phyloP scores from a whole-genome alignment of 64 coral and sea anemone species.

The Montipora cactus region DNA sequence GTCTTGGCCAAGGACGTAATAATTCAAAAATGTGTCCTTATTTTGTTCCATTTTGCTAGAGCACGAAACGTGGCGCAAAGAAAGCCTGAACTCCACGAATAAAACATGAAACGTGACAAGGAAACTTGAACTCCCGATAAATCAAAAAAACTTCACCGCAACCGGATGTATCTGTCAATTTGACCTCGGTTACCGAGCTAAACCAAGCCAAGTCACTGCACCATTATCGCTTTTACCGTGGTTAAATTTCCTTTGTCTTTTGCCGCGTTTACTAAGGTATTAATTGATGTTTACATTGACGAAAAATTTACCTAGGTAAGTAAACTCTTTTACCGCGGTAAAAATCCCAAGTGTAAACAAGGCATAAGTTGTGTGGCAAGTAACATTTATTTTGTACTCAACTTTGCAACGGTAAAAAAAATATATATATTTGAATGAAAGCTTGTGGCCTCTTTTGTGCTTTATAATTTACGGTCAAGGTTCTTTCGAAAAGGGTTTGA shows the following conservation, averaged over 20 bases:
- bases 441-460: too few relatives aligned
- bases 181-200: not conserved
- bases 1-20: too few relatives aligned
- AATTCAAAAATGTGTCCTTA: slow-evolving; percentile 41
- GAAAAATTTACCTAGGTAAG: not conserved
- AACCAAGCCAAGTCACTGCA: slow-evolving; percentile 40
- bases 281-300: slow-evolving; percentile 19
- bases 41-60: slow-evolving; percentile 53
- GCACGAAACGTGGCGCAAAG: not conserved
- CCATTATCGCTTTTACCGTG: slow-evolving; percentile 45
- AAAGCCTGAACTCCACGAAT: too few relatives aligned
- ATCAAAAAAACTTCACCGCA: slow-evolving; percentile 56
- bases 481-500: too few relatives aligned
- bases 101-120: slow-evolving; percentile 17
- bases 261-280: not conserved
- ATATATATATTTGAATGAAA: too few relatives aligned
- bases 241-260: slow-evolving; percentile 29
- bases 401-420: too few relatives aligned
- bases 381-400: too few relatives aligned
- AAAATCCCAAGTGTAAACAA: too few relatives aligned
- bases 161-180: slow-evolving; percentile 10
- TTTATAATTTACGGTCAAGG: too few relatives aligned
- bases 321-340: too few relatives aligned
- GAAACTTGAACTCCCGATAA: slow-evolving; percentile 39
- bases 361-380: too few relatives aligned